phyloP scores from a whole-genome alignment of 2,888 invertebrate species.

The Amphipyra berbera region DNA sequence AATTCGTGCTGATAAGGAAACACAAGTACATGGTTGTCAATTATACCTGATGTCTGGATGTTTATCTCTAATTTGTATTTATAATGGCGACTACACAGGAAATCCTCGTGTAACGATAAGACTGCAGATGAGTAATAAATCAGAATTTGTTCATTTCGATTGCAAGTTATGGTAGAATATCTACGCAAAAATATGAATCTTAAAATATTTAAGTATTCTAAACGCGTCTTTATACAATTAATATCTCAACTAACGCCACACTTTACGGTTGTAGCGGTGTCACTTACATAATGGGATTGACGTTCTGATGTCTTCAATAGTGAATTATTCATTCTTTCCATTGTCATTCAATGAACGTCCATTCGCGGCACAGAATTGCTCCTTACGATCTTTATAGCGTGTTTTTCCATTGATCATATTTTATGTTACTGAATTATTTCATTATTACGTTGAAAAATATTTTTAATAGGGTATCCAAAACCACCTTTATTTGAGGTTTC shows the following conservation, averaged over 20 bases:
- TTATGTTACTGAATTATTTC: neutral
- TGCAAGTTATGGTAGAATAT: conserved; percentile 7
- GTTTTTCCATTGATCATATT: conserved; percentile 19
- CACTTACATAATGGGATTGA: conserved; percentile 59
- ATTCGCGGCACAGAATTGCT: conserved; percentile 41
- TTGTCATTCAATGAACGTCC: conserved; percentile 53
- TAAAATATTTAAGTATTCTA: conserved; percentile 22
- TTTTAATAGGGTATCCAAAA: too few relatives aligned
- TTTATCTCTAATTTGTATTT: conserved; percentile 45
- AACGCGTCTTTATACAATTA: conserved; percentile 40
- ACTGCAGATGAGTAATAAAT: conserved; percentile 50
- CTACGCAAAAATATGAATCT: conserved; percentile 25
- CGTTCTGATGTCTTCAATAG: conserved; percentile 39
- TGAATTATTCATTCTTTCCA: conserved; percentile 54
- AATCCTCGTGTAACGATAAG: conserved; percentile 42
- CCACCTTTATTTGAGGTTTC: too few relatives aligned
- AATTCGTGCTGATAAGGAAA: too few relatives aligned
- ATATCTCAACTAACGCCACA: conserved; percentile 53
- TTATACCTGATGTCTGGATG: conserved; percentile 27
- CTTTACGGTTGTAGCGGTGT: conserved; percentile 51
- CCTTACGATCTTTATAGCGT: conserved; percentile 32
- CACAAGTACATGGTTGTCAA: conserved; percentile 4
- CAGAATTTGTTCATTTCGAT: conserved; percentile 33
- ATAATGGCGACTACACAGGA: conserved; percentile 45
- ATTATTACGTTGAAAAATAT: neutral